phyloP scores from a whole-genome alignment of 2,888 invertebrate genomes.

The Nomada goodeniana region DNA sequence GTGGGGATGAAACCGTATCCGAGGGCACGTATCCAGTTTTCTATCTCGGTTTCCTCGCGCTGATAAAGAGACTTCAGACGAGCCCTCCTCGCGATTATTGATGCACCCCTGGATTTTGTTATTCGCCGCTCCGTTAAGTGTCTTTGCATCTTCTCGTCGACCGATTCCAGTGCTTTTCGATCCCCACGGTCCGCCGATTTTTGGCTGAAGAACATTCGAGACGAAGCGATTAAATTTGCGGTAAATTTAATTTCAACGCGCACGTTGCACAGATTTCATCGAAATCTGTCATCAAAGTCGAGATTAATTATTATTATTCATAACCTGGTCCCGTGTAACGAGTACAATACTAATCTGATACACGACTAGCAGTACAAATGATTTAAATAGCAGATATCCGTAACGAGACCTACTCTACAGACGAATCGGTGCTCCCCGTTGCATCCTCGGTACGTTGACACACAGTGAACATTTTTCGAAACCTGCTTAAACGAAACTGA shows the following conservation, averaged over 20 bases:
- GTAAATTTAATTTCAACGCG: too few species aligned
- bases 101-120: slow-evolving; percentile 51
- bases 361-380: too few species aligned
- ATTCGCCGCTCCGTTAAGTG: slow-evolving; percentile 51
- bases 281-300: too few species aligned
- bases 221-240: too few species aligned
- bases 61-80: slow-evolving; percentile 61
- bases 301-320: too few species aligned
- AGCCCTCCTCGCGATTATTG: slow-evolving; percentile 60
- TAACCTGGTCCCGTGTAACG: not conserved
- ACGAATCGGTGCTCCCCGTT: not conserved
- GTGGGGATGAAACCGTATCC: slow-evolving; percentile 74
- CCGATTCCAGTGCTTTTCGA: slow-evolving; percentile 14
- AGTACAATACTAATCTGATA: not conserved
- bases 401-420: slow-evolving; percentile 1
- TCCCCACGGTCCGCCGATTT: slow-evolving; percentile 32
- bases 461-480: slow-evolving; percentile 12
- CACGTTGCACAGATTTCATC: too few species aligned
- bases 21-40: slow-evolving; percentile 65
- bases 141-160: slow-evolving; percentile 34
- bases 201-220: slow-evolving; percentile 33
- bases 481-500: not conserved
- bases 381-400: not conserved
- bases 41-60: slow-evolving; percentile 60
- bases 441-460: not conserved